Evolutionary conservation across 2,113 vertebrate genomes (phyloP).

Genomic region (Indicator indicator): DNA sequence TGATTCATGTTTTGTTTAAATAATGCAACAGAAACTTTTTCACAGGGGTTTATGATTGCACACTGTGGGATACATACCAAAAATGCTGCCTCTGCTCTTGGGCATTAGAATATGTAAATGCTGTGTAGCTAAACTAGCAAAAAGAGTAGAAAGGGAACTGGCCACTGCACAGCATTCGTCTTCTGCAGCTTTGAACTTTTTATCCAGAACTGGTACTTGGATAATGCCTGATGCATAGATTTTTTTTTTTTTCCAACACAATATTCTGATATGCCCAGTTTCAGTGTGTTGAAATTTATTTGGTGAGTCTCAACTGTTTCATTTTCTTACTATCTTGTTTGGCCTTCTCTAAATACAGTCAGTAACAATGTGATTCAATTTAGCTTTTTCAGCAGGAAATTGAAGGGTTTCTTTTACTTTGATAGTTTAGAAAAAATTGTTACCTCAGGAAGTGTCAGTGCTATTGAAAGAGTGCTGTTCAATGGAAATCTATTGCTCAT

Average conservation of each 20-base stretch:
- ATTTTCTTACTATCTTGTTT: background rate
- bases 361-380: background rate
- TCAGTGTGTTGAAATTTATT: background rate
- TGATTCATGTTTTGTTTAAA: background rate
- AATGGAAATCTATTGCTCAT: background rate
- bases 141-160: background rate
- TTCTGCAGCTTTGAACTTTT: background rate
- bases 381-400: slow-evolving; percentile 18
- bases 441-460: slow-evolving; percentile 6
- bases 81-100: background rate
- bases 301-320: background rate
- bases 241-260: background rate
- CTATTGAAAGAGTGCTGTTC: background rate
- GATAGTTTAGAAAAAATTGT: background rate
- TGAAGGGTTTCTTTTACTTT: background rate
- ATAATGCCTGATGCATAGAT: background rate
- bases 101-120: background rate
- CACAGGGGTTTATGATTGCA: background rate
- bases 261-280: background rate
- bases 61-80: too few species aligned
- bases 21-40: background rate
- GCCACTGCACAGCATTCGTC: background rate
- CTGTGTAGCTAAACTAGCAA: background rate
- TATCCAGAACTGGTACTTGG: background rate
- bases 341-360: background rate